A percentile compares a stretch with the other conserved stretches of the same genome.
phyloP scores from a whole-genome alignment of 1,140 invertebrate species.

The Heliconius nattereri region DNA sequence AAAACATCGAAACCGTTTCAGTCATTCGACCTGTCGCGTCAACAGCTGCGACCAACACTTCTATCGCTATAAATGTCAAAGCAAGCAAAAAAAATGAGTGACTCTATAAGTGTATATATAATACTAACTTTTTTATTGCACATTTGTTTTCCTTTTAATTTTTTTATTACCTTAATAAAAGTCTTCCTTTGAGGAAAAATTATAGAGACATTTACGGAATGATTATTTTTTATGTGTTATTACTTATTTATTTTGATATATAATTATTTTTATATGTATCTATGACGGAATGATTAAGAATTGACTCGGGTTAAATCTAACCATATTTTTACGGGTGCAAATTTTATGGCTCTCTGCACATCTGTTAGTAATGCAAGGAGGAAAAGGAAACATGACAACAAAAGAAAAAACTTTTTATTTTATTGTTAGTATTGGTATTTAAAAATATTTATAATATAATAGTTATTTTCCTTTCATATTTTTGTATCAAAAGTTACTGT shows the following conservation, averaged over 20 bases:
- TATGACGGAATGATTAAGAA: background rate
- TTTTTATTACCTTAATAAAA: background rate
- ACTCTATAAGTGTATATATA: background rate
- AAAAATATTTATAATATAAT: too few relatives aligned
- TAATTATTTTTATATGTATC: background rate
- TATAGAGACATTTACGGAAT: background rate
- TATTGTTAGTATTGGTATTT: background rate
- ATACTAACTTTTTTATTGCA: background rate
- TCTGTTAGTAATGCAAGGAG: background rate
- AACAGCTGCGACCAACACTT: conserved; percentile 60
- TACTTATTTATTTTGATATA: too few relatives aligned
- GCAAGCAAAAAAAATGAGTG: conserved; percentile 20
- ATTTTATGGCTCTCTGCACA: background rate
- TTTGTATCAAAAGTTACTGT: too few relatives aligned
- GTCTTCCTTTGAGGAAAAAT: background rate
- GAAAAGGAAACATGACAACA: background rate
- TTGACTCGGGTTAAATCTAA: background rate
- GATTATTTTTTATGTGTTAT: too few relatives aligned
- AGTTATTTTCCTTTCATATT: too few relatives aligned
- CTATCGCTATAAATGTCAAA: conserved; percentile 32
- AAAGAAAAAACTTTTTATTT: background rate
- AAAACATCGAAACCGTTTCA: conserved; percentile 69
- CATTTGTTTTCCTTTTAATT: background rate
- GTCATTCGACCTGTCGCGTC: conserved; percentile 48
- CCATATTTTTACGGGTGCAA: background rate